A percentile compares a stretch with the other conserved stretches of the same genome.
Evolutionary conservation across 2,888 invertebrate genomes (phyloP).

Genomic region (Mythimna albipuncta): DNA sequence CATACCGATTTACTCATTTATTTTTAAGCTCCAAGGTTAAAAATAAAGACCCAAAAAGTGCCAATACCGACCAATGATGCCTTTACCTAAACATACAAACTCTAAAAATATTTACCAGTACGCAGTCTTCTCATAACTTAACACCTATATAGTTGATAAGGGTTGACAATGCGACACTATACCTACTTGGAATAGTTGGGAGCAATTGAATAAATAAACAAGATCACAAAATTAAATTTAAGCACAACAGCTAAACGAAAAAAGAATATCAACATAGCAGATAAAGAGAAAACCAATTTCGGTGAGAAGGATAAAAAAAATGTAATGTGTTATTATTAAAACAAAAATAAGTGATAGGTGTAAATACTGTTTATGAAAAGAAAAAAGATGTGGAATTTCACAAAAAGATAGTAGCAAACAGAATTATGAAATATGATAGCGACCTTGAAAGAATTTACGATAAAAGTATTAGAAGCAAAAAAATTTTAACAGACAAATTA

Average conservation of each 20-base stretch:
- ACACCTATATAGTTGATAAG: constrained; percentile 59
- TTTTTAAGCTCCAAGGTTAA: no score
- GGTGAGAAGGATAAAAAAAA: constrained; percentile 20
- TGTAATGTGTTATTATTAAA: constrained; percentile 12
- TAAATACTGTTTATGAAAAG: constrained; percentile 12
- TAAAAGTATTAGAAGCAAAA: neutral
- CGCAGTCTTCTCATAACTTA: constrained; percentile 46
- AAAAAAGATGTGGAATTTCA: neutral
- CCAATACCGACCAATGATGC: neutral
- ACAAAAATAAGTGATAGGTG: constrained; percentile 12
- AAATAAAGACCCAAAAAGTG: neutral
- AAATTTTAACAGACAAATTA: neutral
- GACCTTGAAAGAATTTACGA: neutral
- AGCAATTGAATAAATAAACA: constrained; percentile 62
- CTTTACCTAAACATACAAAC: neutral
- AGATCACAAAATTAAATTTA: constrained; percentile 60
- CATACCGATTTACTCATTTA: no score
- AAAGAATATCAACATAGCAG: constrained; percentile 5
- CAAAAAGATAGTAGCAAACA: no score
- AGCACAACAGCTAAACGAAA: constrained; percentile 37
- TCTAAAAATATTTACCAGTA: neutral
- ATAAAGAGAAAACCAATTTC: constrained; percentile 40
- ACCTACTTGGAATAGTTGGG: constrained; percentile 58
- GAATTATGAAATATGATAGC: neutral
- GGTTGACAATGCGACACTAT: constrained; percentile 66